Conservation (phyloP, 2,797 vertebrate species). For the Coracias cyanogaster region DNA sequence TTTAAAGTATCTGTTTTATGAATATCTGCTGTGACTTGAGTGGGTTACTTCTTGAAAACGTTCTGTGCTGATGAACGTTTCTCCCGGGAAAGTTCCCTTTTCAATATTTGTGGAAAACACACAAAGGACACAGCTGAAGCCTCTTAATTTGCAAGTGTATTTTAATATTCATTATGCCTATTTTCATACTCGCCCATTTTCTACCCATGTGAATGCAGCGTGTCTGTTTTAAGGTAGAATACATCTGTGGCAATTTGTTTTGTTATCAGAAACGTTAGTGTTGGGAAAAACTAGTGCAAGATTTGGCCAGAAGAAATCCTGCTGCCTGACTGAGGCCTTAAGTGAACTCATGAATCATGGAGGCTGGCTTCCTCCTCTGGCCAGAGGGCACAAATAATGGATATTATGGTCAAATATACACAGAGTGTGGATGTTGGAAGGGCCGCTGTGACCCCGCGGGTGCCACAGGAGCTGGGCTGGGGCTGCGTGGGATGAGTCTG, state of each 20-base stretch:
- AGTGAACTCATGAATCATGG: accelerated
- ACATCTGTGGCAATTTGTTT: neutral
- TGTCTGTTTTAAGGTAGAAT: neutral
- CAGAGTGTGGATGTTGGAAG: neutral
- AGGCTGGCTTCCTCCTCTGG: neutral
- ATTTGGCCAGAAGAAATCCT: neutral
- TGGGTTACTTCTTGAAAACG: neutral
- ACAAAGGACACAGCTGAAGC: slow-evolving; percentile 21
- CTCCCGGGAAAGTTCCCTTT: slow-evolving; percentile 1
- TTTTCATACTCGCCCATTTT: slow-evolving; percentile 10
- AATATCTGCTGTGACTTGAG: neutral
- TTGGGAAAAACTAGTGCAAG: neutral
- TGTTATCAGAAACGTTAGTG: neutral
- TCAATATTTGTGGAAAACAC: slow-evolving; percentile 29
- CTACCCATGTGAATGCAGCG: neutral
- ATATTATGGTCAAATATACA: neutral
- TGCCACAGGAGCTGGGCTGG: neutral
- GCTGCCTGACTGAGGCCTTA: neutral
- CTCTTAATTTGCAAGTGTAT: neutral
- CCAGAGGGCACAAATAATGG: neutral
- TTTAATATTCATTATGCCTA: slow-evolving; percentile 20
- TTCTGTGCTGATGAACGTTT: neutral
- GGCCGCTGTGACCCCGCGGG: accelerated
- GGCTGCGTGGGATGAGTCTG: neutral
- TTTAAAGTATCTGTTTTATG: neutral